Percentiles rank a stretch among this genome's conserved stretches.
phyloP scores from a whole-genome alignment of 1,140 invertebrate species.

The Littorina saxatilis region DNA sequence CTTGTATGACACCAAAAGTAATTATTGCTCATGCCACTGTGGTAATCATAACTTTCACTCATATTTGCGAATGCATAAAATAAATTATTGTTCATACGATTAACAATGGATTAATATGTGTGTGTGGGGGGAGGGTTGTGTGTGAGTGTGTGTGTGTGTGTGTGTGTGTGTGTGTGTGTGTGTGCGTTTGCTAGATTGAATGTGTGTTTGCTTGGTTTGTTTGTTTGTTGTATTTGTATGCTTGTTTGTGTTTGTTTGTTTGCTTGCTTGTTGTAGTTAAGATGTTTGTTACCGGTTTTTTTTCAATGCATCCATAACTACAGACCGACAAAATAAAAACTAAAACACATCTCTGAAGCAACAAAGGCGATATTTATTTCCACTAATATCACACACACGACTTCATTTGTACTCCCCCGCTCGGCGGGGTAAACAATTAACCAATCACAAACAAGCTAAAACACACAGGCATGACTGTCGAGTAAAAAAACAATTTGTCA shows the following conservation, averaged over 20 bases:
- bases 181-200: background rate
- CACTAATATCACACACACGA: background rate
- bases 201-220: background rate
- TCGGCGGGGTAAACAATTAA: background rate
- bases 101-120: background rate
- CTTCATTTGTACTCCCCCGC: background rate
- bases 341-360: too few relatives aligned
- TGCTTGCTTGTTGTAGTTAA: too few relatives aligned
- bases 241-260: too few relatives aligned
- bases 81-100: background rate
- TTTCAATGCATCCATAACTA: too few relatives aligned
- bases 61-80: background rate
- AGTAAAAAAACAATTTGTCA: background rate
- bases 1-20: too few relatives aligned
- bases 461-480: background rate
- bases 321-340: too few relatives aligned
- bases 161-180: background rate
- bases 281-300: too few relatives aligned
- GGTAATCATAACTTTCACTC: background rate
- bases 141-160: background rate
- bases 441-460: too few relatives aligned
- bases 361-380: conserved; percentile 4
- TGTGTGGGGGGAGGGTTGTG: too few relatives aligned
- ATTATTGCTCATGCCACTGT: too few relatives aligned
- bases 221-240: background rate